phyloP scores from a whole-genome alignment of 1,140 invertebrate species.

The Drosophila kanapiae region DNA sequence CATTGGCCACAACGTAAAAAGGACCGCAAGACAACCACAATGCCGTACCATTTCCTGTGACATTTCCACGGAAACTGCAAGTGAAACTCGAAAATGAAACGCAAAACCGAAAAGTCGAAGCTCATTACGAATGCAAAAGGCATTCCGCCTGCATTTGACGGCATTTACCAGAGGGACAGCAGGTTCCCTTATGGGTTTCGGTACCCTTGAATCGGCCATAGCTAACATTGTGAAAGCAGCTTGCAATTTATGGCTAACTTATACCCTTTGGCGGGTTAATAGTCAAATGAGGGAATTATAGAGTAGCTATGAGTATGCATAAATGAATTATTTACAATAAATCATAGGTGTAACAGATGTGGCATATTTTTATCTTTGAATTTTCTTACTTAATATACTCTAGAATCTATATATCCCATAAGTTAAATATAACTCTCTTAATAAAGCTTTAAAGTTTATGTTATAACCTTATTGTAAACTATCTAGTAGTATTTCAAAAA shows the following conservation, averaged over 20 bases:
- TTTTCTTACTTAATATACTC: background rate
- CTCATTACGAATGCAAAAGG: constrained; percentile 71
- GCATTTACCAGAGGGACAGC: constrained; percentile 12
- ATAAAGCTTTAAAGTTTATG: too few relatives aligned
- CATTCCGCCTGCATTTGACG: constrained; percentile 52
- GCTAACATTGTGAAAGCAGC: background rate
- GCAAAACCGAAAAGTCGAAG: constrained; percentile 24
- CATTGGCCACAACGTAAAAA: constrained; percentile 23
- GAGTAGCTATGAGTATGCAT: background rate
- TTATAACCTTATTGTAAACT: too few relatives aligned
- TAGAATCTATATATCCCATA: background rate
- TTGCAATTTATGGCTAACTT: constrained; percentile 5
- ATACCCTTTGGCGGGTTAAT: background rate
- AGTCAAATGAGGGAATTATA: background rate
- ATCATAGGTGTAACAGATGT: background rate
- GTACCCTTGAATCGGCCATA: background rate
- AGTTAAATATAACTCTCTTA: too few relatives aligned
- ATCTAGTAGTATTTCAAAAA: too few relatives aligned
- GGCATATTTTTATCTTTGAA: background rate
- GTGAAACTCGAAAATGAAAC: constrained; percentile 46
- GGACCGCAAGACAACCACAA: constrained; percentile 27
- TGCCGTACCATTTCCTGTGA: constrained; percentile 44
- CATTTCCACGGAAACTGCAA: constrained; percentile 46
- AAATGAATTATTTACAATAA: background rate
- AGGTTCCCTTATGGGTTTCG: background rate